These are phyloP conservation scores for Dendropsophus ebraccatus DNA, from an alignment of 2,113 vertebrate species.

Conservation along the genomic window DNA sequence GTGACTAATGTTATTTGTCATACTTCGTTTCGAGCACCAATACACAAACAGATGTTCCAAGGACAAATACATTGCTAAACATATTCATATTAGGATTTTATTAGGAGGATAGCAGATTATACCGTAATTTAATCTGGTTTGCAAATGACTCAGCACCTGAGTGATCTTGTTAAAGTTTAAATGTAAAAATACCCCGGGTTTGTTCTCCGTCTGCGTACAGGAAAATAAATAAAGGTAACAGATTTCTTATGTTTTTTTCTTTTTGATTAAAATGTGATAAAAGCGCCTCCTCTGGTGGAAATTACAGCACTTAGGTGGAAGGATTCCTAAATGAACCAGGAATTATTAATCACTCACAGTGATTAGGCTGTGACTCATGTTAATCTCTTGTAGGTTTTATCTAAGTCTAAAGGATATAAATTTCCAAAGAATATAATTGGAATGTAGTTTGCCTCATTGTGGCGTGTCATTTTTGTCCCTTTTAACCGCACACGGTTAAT, in stretches of 20 bases:
- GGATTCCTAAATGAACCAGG: conserved; percentile 1
- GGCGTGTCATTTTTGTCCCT: background rate
- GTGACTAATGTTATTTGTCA: conserved; percentile 30
- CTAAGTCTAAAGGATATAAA: background rate
- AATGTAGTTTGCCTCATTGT: background rate
- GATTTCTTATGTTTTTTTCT: background rate
- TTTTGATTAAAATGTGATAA: conserved; percentile 11
- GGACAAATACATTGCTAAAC: conserved; percentile 40
- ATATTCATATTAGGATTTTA: conserved; percentile 44
- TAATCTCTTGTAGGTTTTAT: conserved; percentile 19
- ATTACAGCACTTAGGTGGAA: background rate
- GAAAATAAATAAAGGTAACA: background rate
- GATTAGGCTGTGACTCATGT: conserved; percentile 37
- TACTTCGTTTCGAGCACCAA: conserved; percentile 29
- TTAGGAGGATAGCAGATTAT: conserved; percentile 20
- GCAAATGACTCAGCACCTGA: conserved; percentile 18
- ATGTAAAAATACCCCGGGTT: background rate
- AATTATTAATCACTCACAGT: conserved; percentile 25
- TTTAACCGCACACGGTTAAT: background rate
- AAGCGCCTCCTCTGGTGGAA: conserved; percentile 2
- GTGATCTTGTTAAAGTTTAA: background rate
- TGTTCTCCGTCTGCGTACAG: background rate
- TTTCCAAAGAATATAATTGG: background rate
- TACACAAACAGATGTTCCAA: conserved; percentile 46
- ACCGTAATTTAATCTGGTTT: conserved; percentile 36